phyloP scores from a whole-genome alignment of 2,797 vertebrate genomes.

The Percopsis omiscomaycus region DNA sequence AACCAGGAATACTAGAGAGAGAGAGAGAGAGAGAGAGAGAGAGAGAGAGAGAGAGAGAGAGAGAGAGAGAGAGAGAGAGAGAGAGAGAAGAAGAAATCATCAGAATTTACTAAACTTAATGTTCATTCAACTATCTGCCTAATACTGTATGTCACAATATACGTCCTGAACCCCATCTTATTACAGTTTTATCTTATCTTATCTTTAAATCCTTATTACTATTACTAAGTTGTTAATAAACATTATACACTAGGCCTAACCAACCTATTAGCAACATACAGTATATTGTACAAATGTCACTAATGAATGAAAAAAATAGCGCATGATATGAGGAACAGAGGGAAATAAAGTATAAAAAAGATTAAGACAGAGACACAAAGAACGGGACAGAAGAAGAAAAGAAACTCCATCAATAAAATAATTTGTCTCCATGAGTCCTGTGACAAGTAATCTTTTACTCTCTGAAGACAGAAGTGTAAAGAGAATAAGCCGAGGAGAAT shows the following conservation, averaged over 20 bases:
- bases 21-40: slow-evolving; percentile 22
- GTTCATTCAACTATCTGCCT: background rate
- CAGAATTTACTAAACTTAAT: background rate
- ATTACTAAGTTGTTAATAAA: no score
- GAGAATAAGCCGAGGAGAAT: background rate
- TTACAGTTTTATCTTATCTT: no score
- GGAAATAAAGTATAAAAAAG: no score
- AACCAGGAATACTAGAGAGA: slow-evolving; percentile 88
- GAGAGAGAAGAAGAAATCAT: background rate
- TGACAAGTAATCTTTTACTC: background rate
- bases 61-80: background rate
- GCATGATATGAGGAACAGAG: no score
- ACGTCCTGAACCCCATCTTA: background rate
- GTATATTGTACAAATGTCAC: no score
- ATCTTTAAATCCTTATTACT: no score
- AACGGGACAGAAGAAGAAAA: no score
- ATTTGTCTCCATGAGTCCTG: background rate
- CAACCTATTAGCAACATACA: no score
- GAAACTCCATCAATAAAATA: no score
- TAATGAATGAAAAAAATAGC: no score
- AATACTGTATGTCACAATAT: background rate
- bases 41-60: slow-evolving; percentile 12
- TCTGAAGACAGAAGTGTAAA: background rate
- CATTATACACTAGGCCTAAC: no score
- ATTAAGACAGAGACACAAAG: no score